Evolutionary conservation across 2,888 invertebrate species (phyloP).

Genomic region (Girardia tigrina): DNA sequence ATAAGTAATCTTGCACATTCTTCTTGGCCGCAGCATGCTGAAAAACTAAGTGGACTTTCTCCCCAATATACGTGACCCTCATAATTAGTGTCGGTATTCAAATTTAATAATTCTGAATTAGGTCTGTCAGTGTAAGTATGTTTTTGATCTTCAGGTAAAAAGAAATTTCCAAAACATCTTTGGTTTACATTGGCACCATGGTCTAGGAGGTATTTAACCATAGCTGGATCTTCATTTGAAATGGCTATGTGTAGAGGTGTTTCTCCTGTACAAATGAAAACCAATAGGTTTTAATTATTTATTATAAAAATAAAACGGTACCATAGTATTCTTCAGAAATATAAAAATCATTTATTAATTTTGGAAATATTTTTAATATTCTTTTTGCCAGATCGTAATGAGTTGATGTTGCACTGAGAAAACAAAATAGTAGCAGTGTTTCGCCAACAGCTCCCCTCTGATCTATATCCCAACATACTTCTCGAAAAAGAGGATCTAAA

Average conservation of each 20-base stretch:
- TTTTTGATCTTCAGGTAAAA: conserved; percentile 94
- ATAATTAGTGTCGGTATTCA: conserved; percentile 57
- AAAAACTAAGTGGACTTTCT: conserved; percentile 86
- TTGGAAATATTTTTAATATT: conserved; percentile 76
- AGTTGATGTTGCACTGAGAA: conserved; percentile 74
- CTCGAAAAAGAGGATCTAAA: conserved; percentile 58
- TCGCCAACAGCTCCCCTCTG: conserved; percentile 89
- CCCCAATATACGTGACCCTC: conserved; percentile 83
- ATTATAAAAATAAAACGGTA: conserved; percentile 47
- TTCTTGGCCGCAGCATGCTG: conserved; percentile 87
- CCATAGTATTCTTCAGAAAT: conserved; percentile 92
- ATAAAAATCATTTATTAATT: conserved; percentile 85
- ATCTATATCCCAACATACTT: conserved; percentile 78
- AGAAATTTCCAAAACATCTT: conserved; percentile 76
- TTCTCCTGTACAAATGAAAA: conserved; percentile 57
- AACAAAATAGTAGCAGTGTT: conserved; percentile 77
- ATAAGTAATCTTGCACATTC: conserved; percentile 85
- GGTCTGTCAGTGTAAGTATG: conserved; percentile 68
- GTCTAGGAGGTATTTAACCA: conserved; percentile 84
- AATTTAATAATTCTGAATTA: conserved; percentile 78
- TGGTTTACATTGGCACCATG: conserved; percentile 78
- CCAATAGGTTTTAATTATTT: not conserved
- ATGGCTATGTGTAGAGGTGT: conserved; percentile 89
- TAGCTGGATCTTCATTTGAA: conserved; percentile 89
- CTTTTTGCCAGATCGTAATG: conserved; percentile 84